Evolutionary conservation across 2,113 vertebrate species (phyloP).

Genomic region (Phyllostomus discolor): DNA sequence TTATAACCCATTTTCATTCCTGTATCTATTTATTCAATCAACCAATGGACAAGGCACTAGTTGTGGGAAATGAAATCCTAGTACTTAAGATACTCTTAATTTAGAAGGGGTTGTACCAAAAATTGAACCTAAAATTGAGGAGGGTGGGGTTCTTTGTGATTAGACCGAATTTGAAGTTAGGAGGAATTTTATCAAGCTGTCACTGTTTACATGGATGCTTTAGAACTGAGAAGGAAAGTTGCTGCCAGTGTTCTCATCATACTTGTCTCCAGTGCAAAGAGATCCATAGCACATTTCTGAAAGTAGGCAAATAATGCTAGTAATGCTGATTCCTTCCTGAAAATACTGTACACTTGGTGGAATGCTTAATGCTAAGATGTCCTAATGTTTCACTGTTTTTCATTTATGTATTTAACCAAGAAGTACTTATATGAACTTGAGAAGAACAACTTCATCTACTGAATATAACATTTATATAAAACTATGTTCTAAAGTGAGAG

Average conservation of each 20-base stretch:
- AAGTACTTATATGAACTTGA: not conserved
- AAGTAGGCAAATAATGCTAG: not conserved
- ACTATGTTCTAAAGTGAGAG: not conserved
- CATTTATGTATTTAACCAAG: not conserved
- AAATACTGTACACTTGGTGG: not conserved
- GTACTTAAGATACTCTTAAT: not conserved
- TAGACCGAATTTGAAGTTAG: not conserved
- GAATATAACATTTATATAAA: not conserved
- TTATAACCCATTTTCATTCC: conserved; percentile 5
- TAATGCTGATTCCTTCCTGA: not conserved
- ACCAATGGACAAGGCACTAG: not conserved
- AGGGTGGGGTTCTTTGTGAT: not conserved
- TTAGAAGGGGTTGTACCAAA: not conserved
- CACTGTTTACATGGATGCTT: not conserved
- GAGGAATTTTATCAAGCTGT: not conserved
- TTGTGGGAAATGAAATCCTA: not conserved
- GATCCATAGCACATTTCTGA: not conserved
- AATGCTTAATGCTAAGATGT: not conserved
- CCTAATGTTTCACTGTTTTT: not conserved
- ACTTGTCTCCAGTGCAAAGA: not conserved
- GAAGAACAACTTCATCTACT: not conserved
- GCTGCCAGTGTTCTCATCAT: not conserved
- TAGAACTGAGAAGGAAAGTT: not conserved
- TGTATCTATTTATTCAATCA: not conserved
- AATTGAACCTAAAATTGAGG: not conserved